Percentiles rank a stretch among this genome's conserved stretches.
These are phyloP conservation scores for Ganaspis sp. DNA, from an alignment of 1,140 invertebrate species.

Conservation along the genomic window DNA sequence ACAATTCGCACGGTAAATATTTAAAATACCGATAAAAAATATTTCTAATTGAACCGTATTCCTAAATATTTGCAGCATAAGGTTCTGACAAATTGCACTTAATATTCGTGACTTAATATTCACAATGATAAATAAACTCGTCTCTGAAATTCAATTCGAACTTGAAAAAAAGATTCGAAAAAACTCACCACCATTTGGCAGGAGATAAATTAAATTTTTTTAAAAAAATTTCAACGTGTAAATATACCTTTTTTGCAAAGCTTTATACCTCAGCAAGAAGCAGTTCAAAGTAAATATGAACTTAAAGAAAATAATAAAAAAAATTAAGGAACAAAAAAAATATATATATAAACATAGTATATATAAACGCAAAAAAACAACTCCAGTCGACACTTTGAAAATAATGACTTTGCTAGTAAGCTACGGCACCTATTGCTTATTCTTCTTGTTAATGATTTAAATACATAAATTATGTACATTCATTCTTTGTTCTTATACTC, in stretches of 20 bases:
- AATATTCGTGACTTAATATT: conserved; percentile 41
- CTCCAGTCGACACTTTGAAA: conserved; percentile 2
- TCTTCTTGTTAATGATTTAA: conserved; percentile 41
- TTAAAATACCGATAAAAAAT: not conserved
- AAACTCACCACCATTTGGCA: not conserved
- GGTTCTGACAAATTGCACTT: conserved; percentile 59
- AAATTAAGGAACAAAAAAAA: not conserved
- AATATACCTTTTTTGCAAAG: conserved; percentile 12
- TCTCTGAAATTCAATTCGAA: not conserved
- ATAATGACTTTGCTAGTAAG: conserved; percentile 29
- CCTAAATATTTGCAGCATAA: conserved; percentile 54
- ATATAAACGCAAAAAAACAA: conserved; percentile 26
- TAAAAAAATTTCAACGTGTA: conserved; percentile 16
- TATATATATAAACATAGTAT: conserved; percentile 12
- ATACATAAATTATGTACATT: conserved; percentile 61
- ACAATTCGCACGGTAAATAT: not conserved
- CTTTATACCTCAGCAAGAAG: not conserved
- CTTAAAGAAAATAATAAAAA: not conserved
- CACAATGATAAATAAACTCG: conserved; percentile 15
- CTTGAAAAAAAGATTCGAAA: not conserved
- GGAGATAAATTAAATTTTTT: conserved; percentile 20
- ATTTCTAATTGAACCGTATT: not conserved
- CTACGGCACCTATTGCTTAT: conserved; percentile 9
- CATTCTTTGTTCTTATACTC: conserved; percentile 47
- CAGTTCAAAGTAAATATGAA: not conserved